Percentiles rank a stretch among this genome's conserved stretches.
Conservation (phyloP, 2,113 vertebrate genomes). For the Spea multiplicata region DNA sequence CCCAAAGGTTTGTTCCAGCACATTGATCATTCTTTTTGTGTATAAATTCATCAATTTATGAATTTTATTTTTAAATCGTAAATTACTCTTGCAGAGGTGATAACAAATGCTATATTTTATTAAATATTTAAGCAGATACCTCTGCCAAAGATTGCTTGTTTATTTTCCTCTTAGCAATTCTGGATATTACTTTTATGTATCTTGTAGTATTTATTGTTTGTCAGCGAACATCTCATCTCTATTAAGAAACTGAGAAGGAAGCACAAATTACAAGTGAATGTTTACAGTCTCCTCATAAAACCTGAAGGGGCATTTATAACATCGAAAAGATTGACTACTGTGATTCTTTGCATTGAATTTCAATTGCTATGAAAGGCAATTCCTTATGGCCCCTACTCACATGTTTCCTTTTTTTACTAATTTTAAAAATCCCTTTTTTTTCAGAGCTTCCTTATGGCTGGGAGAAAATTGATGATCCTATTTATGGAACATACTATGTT, state of each 20-base stretch:
- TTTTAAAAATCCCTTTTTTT: slow-evolving; percentile 68
- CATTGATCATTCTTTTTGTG: no score
- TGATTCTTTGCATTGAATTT: neutral
- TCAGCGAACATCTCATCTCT: neutral
- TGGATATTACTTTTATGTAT: neutral
- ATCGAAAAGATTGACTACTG: neutral
- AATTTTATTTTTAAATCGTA: no score
- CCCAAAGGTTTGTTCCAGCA: no score
- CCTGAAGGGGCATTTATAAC: neutral
- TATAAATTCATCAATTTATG: no score
- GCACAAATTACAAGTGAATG: slow-evolving; percentile 9
- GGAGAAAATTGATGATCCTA: slow-evolving; percentile 99
- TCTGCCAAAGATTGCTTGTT: neutral
- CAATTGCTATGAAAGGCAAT: neutral
- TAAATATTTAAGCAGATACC: neutral
- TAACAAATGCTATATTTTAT: neutral
- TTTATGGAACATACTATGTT: slow-evolving; percentile 99
- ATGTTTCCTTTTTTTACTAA: slow-evolving; percentile 58
- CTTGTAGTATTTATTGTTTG: neutral
- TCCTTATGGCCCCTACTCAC: no score
- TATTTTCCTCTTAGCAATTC: neutral
- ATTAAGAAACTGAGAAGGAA: neutral
- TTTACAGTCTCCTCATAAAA: neutral
- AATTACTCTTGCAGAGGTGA: neutral
- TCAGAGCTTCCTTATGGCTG: slow-evolving; percentile 99